phyloP scores from a whole-genome alignment of 2,888 invertebrate species.

The Suillia variegata region DNA sequence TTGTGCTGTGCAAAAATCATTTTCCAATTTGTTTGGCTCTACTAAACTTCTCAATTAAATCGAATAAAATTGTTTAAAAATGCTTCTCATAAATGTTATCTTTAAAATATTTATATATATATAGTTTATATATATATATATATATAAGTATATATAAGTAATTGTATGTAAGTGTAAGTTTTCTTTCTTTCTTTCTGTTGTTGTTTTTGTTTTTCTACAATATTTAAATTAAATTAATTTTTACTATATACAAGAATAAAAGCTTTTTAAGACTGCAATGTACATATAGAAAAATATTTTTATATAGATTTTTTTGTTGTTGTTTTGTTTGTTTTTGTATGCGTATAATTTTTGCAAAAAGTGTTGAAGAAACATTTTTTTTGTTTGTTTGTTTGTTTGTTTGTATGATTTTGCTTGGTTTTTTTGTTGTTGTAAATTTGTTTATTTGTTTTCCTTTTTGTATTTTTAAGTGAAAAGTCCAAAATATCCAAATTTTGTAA shows the following conservation, averaged over 20 bases:
- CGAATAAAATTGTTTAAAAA: not conserved
- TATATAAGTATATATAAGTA: not conserved
- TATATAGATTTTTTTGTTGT: slow-evolving; percentile 7
- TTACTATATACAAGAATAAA: slow-evolving; percentile 13
- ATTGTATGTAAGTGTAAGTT: not conserved
- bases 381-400: slow-evolving; percentile 18
- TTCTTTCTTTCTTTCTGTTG: not conserved
- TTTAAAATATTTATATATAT: not conserved
- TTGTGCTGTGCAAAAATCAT: not conserved
- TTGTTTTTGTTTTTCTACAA: too few relatives aligned
- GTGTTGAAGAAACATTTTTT: not conserved
- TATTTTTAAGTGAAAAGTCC: slow-evolving; percentile 14
- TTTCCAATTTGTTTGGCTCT: not conserved
- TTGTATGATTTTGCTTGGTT: slow-evolving; percentile 23
- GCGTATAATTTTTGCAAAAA: slow-evolving; percentile 13
- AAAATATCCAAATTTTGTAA: slow-evolving; percentile 15
- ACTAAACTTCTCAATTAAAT: not conserved
- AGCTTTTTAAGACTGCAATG: slow-evolving; percentile 13
- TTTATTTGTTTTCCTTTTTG: slow-evolving; percentile 25
- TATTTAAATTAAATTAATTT: slow-evolving; percentile 15
- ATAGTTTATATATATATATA: slow-evolving; percentile 1
- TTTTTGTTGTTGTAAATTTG: slow-evolving; percentile 19
- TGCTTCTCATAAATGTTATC: not conserved
- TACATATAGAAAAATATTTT: slow-evolving; percentile 26
- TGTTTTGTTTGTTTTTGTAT: slow-evolving; percentile 11